phyloP scores from a whole-genome alignment of 1,140 invertebrate genomes.

The Helicoverpa armigera region DNA sequence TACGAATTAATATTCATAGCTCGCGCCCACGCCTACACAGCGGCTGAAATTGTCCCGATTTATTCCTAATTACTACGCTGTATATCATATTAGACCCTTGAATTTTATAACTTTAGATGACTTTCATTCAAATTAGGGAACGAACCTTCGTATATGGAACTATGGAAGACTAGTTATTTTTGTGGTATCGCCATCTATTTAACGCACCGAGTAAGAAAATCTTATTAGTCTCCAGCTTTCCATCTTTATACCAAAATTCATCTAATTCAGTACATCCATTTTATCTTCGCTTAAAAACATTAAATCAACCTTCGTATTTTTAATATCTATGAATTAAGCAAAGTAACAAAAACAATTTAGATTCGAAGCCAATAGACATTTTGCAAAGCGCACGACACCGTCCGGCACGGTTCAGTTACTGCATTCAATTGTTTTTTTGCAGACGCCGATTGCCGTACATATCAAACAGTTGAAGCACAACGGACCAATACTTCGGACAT shows the following conservation, averaged over 20 bases:
- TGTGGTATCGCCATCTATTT: too few species aligned
- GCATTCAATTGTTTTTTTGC: slow-evolving; percentile 13
- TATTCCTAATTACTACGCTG: slow-evolving; percentile 44
- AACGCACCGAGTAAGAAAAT: too few species aligned
- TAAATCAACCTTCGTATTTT: too few species aligned
- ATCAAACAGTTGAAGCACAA: slow-evolving; percentile 9
- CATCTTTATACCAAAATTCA: too few species aligned
- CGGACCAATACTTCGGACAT: slow-evolving; percentile 19
- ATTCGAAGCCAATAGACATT: not conserved
- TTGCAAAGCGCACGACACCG: not conserved
- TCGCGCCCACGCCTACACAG: slow-evolving; percentile 13
- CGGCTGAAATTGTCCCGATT: slow-evolving; percentile 40
- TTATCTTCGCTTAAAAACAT: too few species aligned
- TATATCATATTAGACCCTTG: slow-evolving; percentile 37
- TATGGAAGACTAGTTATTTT: slow-evolving; percentile 4
- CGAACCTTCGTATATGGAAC: not conserved
- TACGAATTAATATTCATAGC: slow-evolving; percentile 43
- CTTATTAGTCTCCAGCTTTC: too few species aligned
- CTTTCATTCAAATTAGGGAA: slow-evolving; percentile 31
- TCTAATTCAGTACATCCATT: too few species aligned
- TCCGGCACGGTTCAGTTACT: slow-evolving; percentile 8
- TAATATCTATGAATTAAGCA: too few species aligned
- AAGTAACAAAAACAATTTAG: slow-evolving; percentile 13
- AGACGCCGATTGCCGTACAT: not conserved
- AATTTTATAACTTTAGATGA: slow-evolving; percentile 42